phyloP scores from a whole-genome alignment of 2,113 vertebrate species.

The Falcunculus frontatus region DNA sequence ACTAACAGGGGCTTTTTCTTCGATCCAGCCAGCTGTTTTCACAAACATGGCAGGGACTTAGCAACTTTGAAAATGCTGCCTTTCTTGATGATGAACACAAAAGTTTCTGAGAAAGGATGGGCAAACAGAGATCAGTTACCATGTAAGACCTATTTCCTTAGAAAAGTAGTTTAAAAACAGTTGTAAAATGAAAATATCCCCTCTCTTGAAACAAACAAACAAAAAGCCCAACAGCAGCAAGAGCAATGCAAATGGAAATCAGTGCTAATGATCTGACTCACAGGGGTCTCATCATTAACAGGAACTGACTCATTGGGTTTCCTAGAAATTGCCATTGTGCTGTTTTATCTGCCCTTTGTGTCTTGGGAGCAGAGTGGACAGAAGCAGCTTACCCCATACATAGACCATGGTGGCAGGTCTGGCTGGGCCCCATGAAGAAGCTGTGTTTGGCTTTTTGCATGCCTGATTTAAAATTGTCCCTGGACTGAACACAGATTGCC shows the following conservation, averaged over 20 bases:
- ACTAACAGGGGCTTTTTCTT: not conserved
- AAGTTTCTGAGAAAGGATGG: not conserved
- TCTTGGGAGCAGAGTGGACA: not conserved
- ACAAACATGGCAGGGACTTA: not conserved
- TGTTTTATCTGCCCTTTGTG: not conserved
- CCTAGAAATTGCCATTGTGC: not conserved
- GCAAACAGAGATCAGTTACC: not conserved
- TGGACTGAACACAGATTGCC: not conserved
- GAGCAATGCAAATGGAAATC: not conserved
- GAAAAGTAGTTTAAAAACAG: not conserved
- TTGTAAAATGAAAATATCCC: not conserved
- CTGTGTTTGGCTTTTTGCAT: not conserved
- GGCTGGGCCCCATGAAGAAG: not conserved
- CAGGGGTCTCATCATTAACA: not conserved
- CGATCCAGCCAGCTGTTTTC: not conserved
- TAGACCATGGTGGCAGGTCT: not conserved
- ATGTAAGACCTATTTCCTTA: not conserved
- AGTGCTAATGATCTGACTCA: constrained; percentile 1
- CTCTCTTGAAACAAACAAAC: not conserved
- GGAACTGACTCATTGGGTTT: constrained; percentile 22
- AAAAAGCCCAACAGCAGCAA: not conserved
- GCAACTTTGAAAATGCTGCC: not conserved
- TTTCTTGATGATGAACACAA: not conserved
- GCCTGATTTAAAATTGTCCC: not conserved
- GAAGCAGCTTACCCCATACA: not conserved